A percentile compares a stretch with the other conserved stretches of the same genome.
Evolutionary conservation across 2,113 vertebrate genomes (phyloP).

Genomic region (Cavia porcellus): DNA sequence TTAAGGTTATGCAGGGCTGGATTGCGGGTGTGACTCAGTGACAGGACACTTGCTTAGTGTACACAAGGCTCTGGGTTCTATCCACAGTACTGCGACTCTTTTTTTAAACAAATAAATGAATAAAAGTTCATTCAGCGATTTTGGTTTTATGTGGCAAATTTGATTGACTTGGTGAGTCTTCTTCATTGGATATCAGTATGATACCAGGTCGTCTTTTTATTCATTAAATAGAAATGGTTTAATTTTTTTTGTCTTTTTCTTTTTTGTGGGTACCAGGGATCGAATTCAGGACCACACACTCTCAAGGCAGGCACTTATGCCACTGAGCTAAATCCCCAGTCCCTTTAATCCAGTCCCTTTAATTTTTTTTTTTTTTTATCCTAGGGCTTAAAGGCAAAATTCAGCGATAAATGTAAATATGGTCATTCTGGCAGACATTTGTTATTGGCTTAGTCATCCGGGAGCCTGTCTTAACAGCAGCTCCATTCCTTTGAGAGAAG

Average conservation of each 20-base stretch:
- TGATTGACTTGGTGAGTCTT: not conserved
- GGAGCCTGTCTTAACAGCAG: not conserved
- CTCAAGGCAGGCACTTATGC: too few species aligned
- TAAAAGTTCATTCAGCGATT: not conserved
- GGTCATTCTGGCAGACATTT: too few species aligned
- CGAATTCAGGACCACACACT: too few species aligned
- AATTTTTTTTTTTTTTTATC: not conserved
- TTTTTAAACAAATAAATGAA: not conserved
- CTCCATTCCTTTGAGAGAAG: not conserved
- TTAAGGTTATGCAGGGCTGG: not conserved
- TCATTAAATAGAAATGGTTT: not conserved
- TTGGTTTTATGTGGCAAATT: not conserved
- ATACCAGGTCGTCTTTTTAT: not conserved
- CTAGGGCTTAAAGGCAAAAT: not conserved
- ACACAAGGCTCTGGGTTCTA: not conserved
- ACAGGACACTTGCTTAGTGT: not conserved
- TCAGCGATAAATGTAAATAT: not conserved
- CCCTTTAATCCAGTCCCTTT: too few species aligned
- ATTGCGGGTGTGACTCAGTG: not conserved
- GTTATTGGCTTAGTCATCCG: not conserved
- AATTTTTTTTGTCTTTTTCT: too few species aligned
- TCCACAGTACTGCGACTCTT: not conserved
- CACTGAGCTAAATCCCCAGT: too few species aligned
- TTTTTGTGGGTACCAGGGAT: too few species aligned
- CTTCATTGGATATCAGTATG: not conserved